Evolutionary conservation across 2,888 invertebrate species (phyloP), one percentile per base, ranked within the genome.

Genomic region (Myopa tessellatipennis): DNA sequence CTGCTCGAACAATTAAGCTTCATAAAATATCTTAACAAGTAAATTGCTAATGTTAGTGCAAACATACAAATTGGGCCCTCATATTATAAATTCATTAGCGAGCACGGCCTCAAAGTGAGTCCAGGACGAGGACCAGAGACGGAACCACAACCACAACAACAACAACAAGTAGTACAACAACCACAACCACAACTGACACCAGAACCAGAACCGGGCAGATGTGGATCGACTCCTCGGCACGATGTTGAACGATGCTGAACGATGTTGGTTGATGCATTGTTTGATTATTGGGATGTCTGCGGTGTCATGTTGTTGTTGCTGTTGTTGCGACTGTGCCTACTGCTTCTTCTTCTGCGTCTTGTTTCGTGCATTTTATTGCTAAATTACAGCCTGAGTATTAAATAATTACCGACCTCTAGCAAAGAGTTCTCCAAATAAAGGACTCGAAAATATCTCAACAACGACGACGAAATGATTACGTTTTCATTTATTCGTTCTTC

Each of bases 11-110:
- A 75, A 75, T 78, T 74, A 78, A 58, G 71, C 68, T 40, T 18
- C 75, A 75, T 75, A 75, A 75, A 72, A 67, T 67, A 75, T 69
- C 69, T 75, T 60, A 69, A 75, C 75, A 75, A 75, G 75, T 75
- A 75, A 75, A 75, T 77, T 73, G 77, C 72, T 77, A 77, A 77
- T 73, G 77, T 73, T 77, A 67, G 68, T 67, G 77, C 65, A 77
- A 77, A 77, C 68, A 77, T 73, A 77, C 77, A 73, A 77, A 77
- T 77, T 77, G 68, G 26, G 55, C 52, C 60, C 77, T 75, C 77
- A 76, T 77, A 79, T 77, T 79, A 77, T 76, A 79, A 79, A 79
- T 79, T 76, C 79, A 79, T 79, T 79, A 79, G 73, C 78, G 72
- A 60, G 69, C 45, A 3, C 45, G 45, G 45, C 45, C 45, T 45